Conservation (phyloP, 2,797 vertebrate species). For the Microchirus variegatus region DNA sequence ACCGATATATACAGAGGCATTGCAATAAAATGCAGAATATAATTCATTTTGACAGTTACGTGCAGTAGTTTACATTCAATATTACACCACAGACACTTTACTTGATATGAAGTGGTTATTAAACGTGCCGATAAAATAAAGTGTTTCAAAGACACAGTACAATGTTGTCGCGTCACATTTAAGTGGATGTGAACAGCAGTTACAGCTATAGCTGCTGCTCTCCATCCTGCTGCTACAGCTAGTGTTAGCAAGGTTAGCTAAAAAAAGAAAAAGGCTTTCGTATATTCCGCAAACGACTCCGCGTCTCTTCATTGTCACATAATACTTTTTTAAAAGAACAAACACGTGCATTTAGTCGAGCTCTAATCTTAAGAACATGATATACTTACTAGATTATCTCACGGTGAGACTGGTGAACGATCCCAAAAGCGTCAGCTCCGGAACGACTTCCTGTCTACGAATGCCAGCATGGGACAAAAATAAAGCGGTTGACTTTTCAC, state of each 20-base stretch:
- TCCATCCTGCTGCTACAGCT: constrained; percentile 43
- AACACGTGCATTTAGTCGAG: fast-evolving
- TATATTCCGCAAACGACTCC: too few species aligned
- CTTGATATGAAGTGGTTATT: too few species aligned
- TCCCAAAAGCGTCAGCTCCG: not conserved
- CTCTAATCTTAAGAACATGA: constrained; percentile 40
- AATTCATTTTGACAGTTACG: too few species aligned
- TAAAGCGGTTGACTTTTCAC: not conserved
- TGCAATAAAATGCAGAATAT: too few species aligned
- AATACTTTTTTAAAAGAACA: not conserved
- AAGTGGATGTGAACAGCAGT: too few species aligned
- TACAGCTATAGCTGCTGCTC: too few species aligned
- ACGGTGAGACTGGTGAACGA: not conserved
- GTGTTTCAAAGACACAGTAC: too few species aligned
- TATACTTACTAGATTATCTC: not conserved
- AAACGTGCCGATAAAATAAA: too few species aligned
- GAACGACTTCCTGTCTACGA: constrained; percentile 58
- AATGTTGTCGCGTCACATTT: too few species aligned
- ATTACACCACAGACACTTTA: too few species aligned
- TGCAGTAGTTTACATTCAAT: too few species aligned
- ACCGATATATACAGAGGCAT: too few species aligned
- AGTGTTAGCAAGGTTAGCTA: constrained; percentile 36
- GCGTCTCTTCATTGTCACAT: fast-evolving
- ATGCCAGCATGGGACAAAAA: constrained; percentile 30
- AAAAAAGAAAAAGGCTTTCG: constrained; percentile 2